phyloP scores from a whole-genome alignment of 2,888 invertebrate species.

The Plutella xylostella region DNA sequence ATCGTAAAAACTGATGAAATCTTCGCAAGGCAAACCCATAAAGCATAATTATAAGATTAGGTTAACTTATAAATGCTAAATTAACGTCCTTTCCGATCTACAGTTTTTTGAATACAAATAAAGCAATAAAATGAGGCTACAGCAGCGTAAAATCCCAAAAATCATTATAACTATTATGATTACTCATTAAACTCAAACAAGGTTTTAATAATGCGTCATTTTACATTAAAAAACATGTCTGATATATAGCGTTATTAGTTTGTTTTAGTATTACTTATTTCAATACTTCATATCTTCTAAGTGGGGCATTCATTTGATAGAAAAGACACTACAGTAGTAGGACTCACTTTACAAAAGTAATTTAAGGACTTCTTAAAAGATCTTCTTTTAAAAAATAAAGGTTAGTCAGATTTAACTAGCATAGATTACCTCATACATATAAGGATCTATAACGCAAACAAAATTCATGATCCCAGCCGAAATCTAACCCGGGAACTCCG shows the following conservation, averaged over 20 bases:
- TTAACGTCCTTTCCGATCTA: too few relatives aligned
- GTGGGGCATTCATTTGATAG: too few relatives aligned
- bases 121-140: neutral
- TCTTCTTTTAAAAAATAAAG: too few relatives aligned
- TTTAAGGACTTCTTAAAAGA: too few relatives aligned
- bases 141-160: neutral
- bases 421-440: too few relatives aligned
- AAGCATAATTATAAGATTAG: neutral
- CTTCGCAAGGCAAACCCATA: neutral
- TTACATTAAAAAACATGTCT: neutral
- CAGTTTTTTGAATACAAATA: neutral
- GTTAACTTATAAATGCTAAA: neutral
- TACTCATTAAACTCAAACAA: too few relatives aligned
- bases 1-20: neutral
- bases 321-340: too few relatives aligned
- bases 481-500: too few relatives aligned
- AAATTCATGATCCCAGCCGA: too few relatives aligned
- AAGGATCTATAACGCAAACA: too few relatives aligned
- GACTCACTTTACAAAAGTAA: too few relatives aligned
- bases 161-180: neutral
- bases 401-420: too few relatives aligned
- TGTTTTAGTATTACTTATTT: neutral
- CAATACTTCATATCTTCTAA: neutral
- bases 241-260: neutral
- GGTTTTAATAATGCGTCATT: neutral